Conservation (phyloP, 2,113 vertebrate genomes). For the Anoura caudifer region DNA sequence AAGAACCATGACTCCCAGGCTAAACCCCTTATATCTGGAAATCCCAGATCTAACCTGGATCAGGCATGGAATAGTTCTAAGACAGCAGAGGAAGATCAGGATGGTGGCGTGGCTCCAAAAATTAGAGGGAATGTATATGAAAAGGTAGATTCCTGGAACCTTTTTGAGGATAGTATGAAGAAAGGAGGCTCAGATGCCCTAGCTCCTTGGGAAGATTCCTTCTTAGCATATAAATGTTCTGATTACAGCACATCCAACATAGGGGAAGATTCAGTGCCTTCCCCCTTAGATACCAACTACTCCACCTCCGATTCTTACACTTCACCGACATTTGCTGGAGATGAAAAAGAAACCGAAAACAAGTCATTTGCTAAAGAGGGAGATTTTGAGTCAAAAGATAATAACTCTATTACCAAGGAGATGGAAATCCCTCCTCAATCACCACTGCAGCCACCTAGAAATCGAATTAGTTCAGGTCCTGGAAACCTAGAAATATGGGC, state of each 20-base stretch:
- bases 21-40: constrained; percentile 43
- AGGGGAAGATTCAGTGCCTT: constrained; percentile 78
- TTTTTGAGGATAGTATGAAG: constrained; percentile 74
- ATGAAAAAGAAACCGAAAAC: constrained; percentile 76
- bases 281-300: constrained; percentile 85
- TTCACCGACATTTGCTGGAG: constrained; percentile 80
- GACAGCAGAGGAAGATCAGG: neutral
- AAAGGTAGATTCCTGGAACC: constrained; percentile 74
- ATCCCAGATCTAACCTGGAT: constrained; percentile 54
- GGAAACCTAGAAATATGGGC: constrained; percentile 64
- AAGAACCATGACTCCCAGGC: constrained; percentile 38
- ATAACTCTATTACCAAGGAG: neutral
- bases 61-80: constrained; percentile 65
- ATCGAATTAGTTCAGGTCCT: constrained; percentile 13
- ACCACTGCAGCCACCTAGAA: constrained; percentile 31
- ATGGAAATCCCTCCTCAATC: neutral
- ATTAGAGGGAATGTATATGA: constrained; percentile 58
- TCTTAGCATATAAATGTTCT: constrained; percentile 78
- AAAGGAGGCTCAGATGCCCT: constrained; percentile 72
- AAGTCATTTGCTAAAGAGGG: constrained; percentile 58
- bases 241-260: constrained; percentile 76
- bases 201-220: constrained; percentile 81
- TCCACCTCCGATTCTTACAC: constrained; percentile 85
- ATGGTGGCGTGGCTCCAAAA: constrained; percentile 4
- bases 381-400: constrained; percentile 42